Evolutionary conservation across 2,113 vertebrate species (phyloP), one percentile per base, ranked within the genome.

Genomic region (Callospermophilus lateralis): DNA sequence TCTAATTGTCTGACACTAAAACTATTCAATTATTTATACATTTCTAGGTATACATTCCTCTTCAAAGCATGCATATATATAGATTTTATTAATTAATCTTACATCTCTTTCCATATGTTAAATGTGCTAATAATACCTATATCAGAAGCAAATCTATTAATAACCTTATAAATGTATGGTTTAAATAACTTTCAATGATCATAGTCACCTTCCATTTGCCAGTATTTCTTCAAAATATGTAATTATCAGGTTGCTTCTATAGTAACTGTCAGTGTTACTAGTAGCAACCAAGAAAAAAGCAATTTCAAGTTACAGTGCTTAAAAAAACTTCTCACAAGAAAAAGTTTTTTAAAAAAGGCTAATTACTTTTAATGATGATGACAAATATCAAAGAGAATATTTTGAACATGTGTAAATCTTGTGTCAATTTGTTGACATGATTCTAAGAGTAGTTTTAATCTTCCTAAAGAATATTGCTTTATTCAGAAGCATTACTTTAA

Each of bases 121-220:
- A 63, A 70, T 68, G 26, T 88, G 8, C 22, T 58, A 76, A 63
- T 61, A 90, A 83, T 12, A 84, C 11, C 70, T 42, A 87, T n/a
- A 63, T 3, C 24, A 45, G 93, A 90, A 63, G 8, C 4, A 67
- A 51, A 53, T 20, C 9, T 4, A 45, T 58, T 63, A 84, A 30
- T 91, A 91, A 80, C 19, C n/a, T 91, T 84, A 37, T 20, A 68
- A 80, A 45, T 4, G 1, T 76, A 4, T 92, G 63, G 45, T 89
- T 95, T 89, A 72, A 90, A 87, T 91, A 84, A 48, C 19, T 96
- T 78, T 72, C 72, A 88, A n/a, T 84, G 32, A 78, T 84, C 83
- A n/a, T 24, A 90, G 19, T 37, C 65, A 37, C 48, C 34, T 94
- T 88, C 19, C 58, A 84, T 61, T 84, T 95, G 17, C 26, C 70